These are phyloP conservation scores for Benthochromis sp. DNA, from an alignment of 2,113 vertebrate species.

Conservation along the genomic window DNA sequence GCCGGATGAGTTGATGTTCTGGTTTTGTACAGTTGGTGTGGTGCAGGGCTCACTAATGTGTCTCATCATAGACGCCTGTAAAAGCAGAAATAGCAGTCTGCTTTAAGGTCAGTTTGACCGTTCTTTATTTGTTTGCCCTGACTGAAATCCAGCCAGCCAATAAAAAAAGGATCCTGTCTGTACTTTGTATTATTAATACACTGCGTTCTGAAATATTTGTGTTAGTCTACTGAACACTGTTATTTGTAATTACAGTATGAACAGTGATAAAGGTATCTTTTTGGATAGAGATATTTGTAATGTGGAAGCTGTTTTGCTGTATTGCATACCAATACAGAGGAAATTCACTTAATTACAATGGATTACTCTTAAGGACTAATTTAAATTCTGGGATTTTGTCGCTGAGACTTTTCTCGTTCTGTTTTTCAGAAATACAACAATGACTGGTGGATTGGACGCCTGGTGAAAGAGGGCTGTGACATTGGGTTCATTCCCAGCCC, in stretches of 20 bases:
- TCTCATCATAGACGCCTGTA: neutral
- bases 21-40: neutral
- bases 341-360: neutral
- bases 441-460: constrained; percentile 97
- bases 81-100: neutral
- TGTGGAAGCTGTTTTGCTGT: neutral
- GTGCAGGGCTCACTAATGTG: neutral
- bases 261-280: neutral
- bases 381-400: neutral
- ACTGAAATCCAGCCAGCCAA: neutral
- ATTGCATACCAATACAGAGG: neutral
- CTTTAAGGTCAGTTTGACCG: neutral
- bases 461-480: constrained; percentile 97
- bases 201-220: fast-evolving
- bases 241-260: neutral
- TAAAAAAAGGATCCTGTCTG: neutral
- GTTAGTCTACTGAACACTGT: neutral
- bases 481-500: constrained; percentile 97
- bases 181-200: neutral
- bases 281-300: neutral
- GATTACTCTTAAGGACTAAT: neutral
- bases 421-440: constrained; percentile 91
- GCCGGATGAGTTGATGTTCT: neutral
- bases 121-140: neutral
- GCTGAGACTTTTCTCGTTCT: neutral